A percentile compares a stretch with the other conserved stretches of the same genome.
phyloP scores from a whole-genome alignment of 92 coral and sea anemone species.

The Diadumene lineata region DNA sequence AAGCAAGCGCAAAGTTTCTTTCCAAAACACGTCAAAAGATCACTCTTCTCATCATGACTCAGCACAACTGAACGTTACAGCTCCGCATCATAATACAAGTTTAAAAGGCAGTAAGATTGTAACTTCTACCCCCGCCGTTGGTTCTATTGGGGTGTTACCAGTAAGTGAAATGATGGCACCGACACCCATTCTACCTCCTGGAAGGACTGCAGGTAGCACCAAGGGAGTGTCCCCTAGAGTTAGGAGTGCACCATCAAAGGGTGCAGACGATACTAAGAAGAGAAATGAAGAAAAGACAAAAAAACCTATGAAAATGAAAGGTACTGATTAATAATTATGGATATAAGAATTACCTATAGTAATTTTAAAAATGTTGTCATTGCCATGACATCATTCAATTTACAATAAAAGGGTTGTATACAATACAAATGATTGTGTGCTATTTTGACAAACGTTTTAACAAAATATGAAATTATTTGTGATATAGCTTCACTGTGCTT shows the following conservation, averaged over 20 bases:
- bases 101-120: slow-evolving; percentile 49
- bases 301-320: slow-evolving; percentile 23
- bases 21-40: slow-evolving; percentile 17
- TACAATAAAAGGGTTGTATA: too few species aligned
- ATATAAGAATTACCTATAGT: too few species aligned
- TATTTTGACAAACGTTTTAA: too few species aligned
- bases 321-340: neutral
- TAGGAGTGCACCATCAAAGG: slow-evolving; percentile 17
- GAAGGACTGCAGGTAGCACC: neutral
- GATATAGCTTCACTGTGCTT: too few species aligned
- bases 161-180: slow-evolving; percentile 52
- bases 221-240: neutral
- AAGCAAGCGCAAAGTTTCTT: slow-evolving; percentile 29
- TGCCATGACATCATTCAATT: too few species aligned
- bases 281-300: slow-evolving; percentile 18
- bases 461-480: too few species aligned
- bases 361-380: too few species aligned
- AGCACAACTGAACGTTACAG: slow-evolving; percentile 36
- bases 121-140: slow-evolving; percentile 70
- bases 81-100: slow-evolving; percentile 39
- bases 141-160: slow-evolving; percentile 41
- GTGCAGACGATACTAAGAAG: neutral
- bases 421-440: too few species aligned
- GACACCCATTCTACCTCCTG: slow-evolving; percentile 57
- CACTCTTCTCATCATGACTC: slow-evolving; percentile 33